Conservation (phyloP, 2,888 invertebrate species). For the Nymphalis c-album region DNA sequence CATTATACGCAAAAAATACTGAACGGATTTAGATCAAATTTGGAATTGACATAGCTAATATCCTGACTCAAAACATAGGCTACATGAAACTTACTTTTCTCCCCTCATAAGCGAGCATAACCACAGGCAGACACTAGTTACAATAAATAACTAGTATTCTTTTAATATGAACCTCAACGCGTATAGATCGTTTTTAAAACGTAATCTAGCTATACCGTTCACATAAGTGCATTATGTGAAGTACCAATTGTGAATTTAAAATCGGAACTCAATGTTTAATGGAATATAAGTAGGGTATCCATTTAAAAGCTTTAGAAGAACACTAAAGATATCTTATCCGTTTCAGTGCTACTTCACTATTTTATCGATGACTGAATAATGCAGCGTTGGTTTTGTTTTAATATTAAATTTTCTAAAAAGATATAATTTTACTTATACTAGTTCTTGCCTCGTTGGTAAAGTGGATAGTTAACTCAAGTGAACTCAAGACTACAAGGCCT, state of each 20-base stretch:
- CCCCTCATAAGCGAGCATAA: too few relatives aligned
- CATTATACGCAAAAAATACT: too few relatives aligned
- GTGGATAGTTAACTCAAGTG: too few relatives aligned
- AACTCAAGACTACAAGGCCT: too few relatives aligned
- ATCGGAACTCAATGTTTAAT: slow-evolving; percentile 6
- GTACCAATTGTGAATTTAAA: background rate
- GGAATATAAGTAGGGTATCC: slow-evolving; percentile 6
- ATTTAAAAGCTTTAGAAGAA: slow-evolving; percentile 2
- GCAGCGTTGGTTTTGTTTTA: background rate
- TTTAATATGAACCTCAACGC: too few relatives aligned
- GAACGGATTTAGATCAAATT: too few relatives aligned
- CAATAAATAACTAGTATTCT: too few relatives aligned
- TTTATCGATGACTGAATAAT: slow-evolving; percentile 4
- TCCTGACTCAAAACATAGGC: too few relatives aligned
- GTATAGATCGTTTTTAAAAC: background rate
- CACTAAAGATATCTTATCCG: slow-evolving; percentile 13
- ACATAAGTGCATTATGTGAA: slow-evolving; percentile 4
- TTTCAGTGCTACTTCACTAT: slow-evolving; percentile 7
- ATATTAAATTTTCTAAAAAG: background rate
- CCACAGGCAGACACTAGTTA: too few relatives aligned
- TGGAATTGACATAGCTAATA: too few relatives aligned
- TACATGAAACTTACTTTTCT: too few relatives aligned
- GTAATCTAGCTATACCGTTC: background rate
- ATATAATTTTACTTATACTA: background rate
- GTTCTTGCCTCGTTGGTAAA: too few relatives aligned